Evolutionary conservation across 2,113 vertebrate genomes (phyloP).

Genomic region (Furnarius figulus): DNA sequence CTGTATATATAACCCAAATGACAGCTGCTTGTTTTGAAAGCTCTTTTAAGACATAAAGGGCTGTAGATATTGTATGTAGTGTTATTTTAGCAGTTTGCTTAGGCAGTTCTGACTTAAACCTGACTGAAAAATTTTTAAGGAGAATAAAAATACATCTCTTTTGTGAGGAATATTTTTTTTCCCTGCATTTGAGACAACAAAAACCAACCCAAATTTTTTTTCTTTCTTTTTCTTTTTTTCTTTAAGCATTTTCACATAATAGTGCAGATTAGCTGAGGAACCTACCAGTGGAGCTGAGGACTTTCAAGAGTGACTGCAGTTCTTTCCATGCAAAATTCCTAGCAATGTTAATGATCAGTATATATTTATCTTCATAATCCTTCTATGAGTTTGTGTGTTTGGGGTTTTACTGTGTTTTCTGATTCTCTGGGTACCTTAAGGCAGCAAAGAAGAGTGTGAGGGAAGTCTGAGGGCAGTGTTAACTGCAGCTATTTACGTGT

Average conservation of each 20-base stretch:
- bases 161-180: fast-evolving
- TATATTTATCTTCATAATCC: not conserved
- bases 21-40: not conserved
- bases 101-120: not conserved
- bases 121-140: not conserved
- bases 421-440: not conserved
- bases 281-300: not conserved
- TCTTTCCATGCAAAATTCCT: not conserved
- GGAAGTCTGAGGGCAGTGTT: not conserved
- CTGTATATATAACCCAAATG: not conserved
- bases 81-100: not conserved
- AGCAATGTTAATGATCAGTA: not conserved
- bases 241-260: not conserved
- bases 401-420: not conserved
- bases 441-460: not conserved
- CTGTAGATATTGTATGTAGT: not conserved
- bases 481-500: not conserved
- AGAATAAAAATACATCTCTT: not conserved
- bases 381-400: not conserved
- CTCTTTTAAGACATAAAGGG: not conserved
- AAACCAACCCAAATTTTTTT: not conserved
- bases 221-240: not conserved
- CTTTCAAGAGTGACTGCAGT: not conserved
- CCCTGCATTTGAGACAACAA: not conserved
- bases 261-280: not conserved